These are phyloP conservation scores for Chalcosyrphus nemorum DNA, from an alignment of 2,888 invertebrate species.

Conservation along the genomic window DNA sequence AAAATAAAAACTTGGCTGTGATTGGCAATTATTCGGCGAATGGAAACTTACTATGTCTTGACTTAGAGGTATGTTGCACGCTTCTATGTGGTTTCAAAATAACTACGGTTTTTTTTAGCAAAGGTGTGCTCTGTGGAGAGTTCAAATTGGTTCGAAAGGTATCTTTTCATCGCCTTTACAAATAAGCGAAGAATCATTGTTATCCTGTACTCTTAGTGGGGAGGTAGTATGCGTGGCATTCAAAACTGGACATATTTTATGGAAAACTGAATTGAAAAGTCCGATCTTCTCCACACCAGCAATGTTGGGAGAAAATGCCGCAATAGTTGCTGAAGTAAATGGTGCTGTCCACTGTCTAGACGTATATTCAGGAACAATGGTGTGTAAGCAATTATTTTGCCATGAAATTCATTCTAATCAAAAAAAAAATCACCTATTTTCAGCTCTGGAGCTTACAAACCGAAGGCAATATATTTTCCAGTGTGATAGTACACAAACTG, in stretches of 20 bases:
- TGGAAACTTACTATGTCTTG: constrained; percentile 78
- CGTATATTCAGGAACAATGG: constrained; percentile 83
- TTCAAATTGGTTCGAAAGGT: constrained; percentile 82
- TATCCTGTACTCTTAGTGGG: constrained; percentile 84
- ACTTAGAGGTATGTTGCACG: constrained; percentile 76
- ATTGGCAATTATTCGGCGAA: constrained; percentile 83
- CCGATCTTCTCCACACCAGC: constrained; percentile 85
- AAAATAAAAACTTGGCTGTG: constrained; percentile 86
- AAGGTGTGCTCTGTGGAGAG: constrained; percentile 75
- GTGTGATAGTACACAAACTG: constrained; percentile 83
- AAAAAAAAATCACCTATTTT: not conserved
- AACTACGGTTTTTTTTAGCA: constrained; percentile 14
- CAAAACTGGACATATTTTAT: constrained; percentile 82
- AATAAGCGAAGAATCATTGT: constrained; percentile 76
- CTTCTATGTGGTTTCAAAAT: too few species aligned
- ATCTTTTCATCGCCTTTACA: constrained; percentile 83
- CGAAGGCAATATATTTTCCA: constrained; percentile 88
- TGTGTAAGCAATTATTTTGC: constrained; percentile 75
- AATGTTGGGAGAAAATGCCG: constrained; percentile 74
- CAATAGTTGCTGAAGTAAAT: constrained; percentile 79
- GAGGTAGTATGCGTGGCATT: constrained; percentile 82
- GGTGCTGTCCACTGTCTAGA: constrained; percentile 84
- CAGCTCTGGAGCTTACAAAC: constrained; percentile 86
- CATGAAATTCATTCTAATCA: too few species aligned
- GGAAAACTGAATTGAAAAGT: constrained; percentile 82